Evolutionary conservation across 2,113 vertebrate species (phyloP).

Genomic region (Equus quagga): DNA sequence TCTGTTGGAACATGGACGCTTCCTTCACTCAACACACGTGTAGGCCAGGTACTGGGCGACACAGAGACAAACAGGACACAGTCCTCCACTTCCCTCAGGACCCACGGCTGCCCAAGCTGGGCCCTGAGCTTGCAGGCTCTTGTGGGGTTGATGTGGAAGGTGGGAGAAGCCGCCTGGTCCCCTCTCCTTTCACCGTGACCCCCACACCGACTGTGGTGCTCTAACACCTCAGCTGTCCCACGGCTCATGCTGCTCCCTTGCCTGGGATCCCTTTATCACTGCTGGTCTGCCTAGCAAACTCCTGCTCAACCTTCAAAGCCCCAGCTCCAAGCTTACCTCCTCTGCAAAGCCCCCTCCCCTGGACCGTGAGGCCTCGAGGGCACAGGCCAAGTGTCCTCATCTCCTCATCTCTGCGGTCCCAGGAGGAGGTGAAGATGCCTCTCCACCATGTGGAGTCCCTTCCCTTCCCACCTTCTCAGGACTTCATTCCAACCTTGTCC

Average conservation of each 20-base stretch:
- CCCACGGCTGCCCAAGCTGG: neutral
- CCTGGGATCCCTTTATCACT: too few species aligned
- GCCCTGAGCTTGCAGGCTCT: neutral
- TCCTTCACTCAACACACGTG: too few species aligned
- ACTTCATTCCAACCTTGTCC: neutral
- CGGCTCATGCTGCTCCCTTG: neutral
- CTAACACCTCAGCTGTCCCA: neutral
- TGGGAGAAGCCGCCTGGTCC: neutral
- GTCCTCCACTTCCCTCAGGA: neutral
- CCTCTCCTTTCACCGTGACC: rapidly evolving
- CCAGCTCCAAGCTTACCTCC: neutral
- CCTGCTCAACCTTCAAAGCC: neutral
- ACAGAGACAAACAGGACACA: neutral
- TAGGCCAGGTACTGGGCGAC: neutral
- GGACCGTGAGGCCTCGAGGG: neutral
- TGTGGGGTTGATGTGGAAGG: neutral
- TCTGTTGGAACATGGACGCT: neutral
- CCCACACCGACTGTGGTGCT: rapidly evolving
- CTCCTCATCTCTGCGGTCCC: neutral
- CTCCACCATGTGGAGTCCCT: neutral
- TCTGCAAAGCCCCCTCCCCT: neutral
- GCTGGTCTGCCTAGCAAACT: neutral
- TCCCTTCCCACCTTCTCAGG: neutral
- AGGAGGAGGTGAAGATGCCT: neutral
- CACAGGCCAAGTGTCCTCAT: neutral